Conservation (phyloP, 2,888 invertebrate genomes). For the Hyppa rectilinea region DNA sequence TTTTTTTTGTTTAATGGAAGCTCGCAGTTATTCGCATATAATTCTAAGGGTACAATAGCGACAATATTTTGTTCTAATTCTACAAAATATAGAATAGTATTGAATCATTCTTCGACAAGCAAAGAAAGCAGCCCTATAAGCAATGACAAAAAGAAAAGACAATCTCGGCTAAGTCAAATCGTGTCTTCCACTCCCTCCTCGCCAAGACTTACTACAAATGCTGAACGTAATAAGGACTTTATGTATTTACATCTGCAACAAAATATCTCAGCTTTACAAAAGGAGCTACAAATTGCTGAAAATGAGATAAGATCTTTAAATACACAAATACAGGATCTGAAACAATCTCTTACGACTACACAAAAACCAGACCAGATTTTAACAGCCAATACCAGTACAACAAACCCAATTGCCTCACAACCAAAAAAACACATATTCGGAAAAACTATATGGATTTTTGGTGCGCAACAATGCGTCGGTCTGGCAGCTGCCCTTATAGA, state of each 20-base stretch:
- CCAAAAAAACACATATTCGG: background rate
- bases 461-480: conserved; percentile 19
- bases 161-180: background rate
- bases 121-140: background rate
- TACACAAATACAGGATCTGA: conserved; percentile 4
- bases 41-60: no score
- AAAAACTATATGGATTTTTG: conserved; percentile 8
- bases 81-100: no score
- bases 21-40: no score
- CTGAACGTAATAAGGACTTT: background rate
- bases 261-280: background rate
- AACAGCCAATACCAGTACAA: background rate
- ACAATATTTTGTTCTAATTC: no score
- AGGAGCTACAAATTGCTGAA: conserved; percentile 4
- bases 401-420: background rate
- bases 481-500: conserved; percentile 6
- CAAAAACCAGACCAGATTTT: background rate
- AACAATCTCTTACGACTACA: background rate
- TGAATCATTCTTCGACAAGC: background rate
- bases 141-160: background rate
- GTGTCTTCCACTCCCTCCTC: background rate
- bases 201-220: background rate
- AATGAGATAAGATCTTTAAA: conserved; percentile 1
- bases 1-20: no score
- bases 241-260: background rate